These are phyloP conservation scores for Nibea coibor DNA, from an alignment of 2,113 vertebrate species.

Conservation along the genomic window DNA sequence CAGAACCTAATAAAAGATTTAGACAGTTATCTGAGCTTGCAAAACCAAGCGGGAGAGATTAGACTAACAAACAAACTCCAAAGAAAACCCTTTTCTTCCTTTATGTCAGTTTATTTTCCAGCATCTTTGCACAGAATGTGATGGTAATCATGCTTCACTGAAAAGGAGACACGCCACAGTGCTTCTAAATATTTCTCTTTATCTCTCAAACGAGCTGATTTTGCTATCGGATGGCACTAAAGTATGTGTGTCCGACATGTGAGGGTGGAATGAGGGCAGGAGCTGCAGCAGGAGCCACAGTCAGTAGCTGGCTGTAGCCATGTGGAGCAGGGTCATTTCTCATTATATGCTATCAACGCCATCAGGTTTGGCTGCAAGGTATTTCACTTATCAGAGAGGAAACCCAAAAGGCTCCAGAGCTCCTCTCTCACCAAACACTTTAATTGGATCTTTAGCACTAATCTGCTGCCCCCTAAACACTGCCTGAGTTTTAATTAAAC, in stretches of 20 bases:
- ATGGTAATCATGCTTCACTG: conserved; percentile 40
- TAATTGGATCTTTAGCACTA: conserved; percentile 73
- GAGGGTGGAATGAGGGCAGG: neutral
- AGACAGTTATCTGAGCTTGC: conserved; percentile 53
- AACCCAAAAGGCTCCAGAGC: conserved; percentile 41
- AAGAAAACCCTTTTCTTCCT: conserved; percentile 41
- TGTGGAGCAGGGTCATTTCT: conserved; percentile 38
- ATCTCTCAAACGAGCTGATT: conserved; percentile 18
- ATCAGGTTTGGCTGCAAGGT: conserved; percentile 67
- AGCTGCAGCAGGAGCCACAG: conserved; percentile 6
- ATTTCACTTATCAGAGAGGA: conserved; percentile 62
- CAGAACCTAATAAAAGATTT: conserved; percentile 66
- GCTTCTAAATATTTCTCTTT: conserved; percentile 36
- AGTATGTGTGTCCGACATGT: conserved; percentile 1
- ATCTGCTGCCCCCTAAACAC: conserved; percentile 63
- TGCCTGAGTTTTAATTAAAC: conserved; percentile 69
- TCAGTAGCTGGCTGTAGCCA: conserved; percentile 10
- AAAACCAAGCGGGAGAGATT: conserved; percentile 62
- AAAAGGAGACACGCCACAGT: conserved; percentile 13
- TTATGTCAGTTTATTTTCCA: conserved; percentile 47
- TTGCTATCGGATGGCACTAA: neutral
- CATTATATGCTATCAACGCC: conserved; percentile 63
- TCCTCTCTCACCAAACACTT: conserved; percentile 65
- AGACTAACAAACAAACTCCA: conserved; percentile 64
- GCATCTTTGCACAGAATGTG: conserved; percentile 29